phyloP scores from a whole-genome alignment of 2,888 invertebrate genomes.

The Masnerella sp. region DNA sequence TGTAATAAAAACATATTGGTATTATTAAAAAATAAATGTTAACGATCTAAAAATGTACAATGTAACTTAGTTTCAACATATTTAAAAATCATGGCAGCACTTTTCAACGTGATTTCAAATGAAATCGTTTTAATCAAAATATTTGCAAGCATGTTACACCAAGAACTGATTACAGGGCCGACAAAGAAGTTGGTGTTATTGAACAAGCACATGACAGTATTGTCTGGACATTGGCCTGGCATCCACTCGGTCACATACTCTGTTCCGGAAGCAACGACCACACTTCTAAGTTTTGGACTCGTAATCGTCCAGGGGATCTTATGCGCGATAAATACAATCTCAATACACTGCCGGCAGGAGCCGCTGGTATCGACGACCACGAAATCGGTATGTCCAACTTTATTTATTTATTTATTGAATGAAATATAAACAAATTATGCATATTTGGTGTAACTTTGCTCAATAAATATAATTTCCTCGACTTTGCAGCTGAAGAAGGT shows the following conservation, averaged over 20 bases:
- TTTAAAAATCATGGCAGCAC: no score
- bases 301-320: conserved; percentile 98
- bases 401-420: neutral
- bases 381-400: conserved; percentile 84
- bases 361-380: conserved; percentile 84
- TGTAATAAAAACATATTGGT: no score
- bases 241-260: conserved; percentile 98
- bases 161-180: conserved; percentile 86
- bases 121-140: neutral
- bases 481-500: conserved; percentile 82
- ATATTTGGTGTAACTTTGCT: neutral
- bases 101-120: neutral
- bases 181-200: conserved; percentile 98
- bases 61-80: no score
- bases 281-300: conserved; percentile 99
- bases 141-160: no score
- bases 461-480: conserved; percentile 1
- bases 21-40: no score
- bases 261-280: conserved; percentile 99
- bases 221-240: conserved; percentile 99
- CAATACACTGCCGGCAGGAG: conserved; percentile 92
- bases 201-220: conserved; percentile 99
- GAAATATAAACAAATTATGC: neutral
- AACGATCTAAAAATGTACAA: no score
- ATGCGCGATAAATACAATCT: conserved; percentile 99